Base-by-base conservation (phyloP, 2,113 vertebrate species). In the Callospermophilus lateralis region DNA sequence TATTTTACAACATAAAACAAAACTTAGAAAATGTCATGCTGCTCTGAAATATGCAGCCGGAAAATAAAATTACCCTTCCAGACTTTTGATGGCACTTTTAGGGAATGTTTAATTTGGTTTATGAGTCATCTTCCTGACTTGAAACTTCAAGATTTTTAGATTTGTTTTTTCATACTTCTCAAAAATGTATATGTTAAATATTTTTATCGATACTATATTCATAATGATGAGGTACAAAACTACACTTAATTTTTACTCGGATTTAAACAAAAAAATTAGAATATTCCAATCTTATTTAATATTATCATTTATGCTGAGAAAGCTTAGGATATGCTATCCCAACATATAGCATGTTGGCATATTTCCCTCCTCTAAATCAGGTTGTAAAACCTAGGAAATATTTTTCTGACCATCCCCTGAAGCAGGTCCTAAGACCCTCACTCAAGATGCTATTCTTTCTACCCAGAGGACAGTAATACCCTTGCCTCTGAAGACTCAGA, bases 1-100 rank as follows among this genome's bases (percentile, higher is more conserved):
- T 94, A 93, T 97, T 97, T 97, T 93, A 81, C 84, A 96, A 92
- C 76, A 95, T 93, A 86, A 98, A 97, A 94, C 79, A 95, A 65
- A 83, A 81, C 15, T 24, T 91, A 84, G 91, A 95, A 96, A 97
- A 98, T 96, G 83, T 93, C 89, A 93, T 11, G 32, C 39, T 63
- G 67, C 42, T 95, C 65, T 87, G 51, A 97, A 95, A 90, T 90
- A 94, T 13, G 30, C 28, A 90, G 65, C 67, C 79, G 1, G 1
- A 93, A 96, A 97, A 96, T 96, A 95, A 97, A 96, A 92, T 45
- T 91, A 97, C 93, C 93, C 90, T 96, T 93, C 55, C 72, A 92
- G 87, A 87, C 94, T 84, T 74, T 70, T 68, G 74, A 51, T 93
- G 92, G 55, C 93, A 95, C 96, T 96, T 97, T 95, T 70, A 93